Evolutionary conservation across 2,113 vertebrate genomes (phyloP).

Genomic region (Callospermophilus lateralis): DNA sequence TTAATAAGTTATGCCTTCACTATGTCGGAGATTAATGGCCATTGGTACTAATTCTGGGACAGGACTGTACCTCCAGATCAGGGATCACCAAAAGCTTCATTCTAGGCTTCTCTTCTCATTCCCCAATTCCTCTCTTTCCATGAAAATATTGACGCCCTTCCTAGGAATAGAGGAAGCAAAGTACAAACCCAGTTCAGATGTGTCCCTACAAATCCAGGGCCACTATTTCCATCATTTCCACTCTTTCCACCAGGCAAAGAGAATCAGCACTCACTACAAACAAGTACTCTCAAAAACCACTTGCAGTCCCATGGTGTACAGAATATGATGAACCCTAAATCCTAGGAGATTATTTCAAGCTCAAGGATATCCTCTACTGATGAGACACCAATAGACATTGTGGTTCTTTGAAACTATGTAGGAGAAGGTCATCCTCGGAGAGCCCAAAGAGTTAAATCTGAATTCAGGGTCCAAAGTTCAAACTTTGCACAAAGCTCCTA

Average conservation of each 20-base stretch:
- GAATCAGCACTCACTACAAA: background rate
- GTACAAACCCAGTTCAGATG: background rate
- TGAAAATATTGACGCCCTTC: background rate
- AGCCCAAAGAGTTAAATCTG: background rate
- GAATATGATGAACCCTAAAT: background rate
- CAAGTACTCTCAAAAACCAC: background rate
- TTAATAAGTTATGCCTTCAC: background rate
- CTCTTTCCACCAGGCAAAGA: background rate
- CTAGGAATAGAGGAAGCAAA: background rate
- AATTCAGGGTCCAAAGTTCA: background rate
- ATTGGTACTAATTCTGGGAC: background rate
- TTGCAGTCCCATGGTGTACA: background rate
- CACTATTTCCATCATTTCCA: background rate
- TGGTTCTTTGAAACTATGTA: background rate
- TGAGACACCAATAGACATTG: background rate
- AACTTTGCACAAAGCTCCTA: background rate
- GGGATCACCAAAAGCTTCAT: background rate
- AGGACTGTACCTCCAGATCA: background rate
- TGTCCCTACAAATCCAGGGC: background rate
- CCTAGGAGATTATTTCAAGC: background rate
- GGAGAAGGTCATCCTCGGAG: background rate
- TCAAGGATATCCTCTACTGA: background rate
- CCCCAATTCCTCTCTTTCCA: background rate
- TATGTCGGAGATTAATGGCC: background rate
- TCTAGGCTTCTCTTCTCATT: background rate